Evolutionary conservation across 2,113 vertebrate species (phyloP).

Genomic region (Paralichthys olivaceus): DNA sequence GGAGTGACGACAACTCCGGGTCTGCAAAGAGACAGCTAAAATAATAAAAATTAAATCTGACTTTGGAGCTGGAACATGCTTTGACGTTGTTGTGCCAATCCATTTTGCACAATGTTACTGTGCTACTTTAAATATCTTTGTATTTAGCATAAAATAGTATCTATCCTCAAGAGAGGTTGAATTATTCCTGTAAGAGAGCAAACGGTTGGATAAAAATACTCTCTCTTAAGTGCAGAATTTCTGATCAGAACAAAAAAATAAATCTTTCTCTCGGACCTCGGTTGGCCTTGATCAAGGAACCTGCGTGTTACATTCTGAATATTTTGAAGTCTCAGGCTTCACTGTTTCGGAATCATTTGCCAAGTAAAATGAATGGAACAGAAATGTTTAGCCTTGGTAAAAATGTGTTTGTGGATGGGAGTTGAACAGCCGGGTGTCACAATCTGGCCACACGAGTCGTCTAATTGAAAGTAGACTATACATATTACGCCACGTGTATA

Average conservation of each 20-base stretch:
- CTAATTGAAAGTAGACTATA: slow-evolving; percentile 55
- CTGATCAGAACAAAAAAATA: background rate
- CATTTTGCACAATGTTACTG: background rate
- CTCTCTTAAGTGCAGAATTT: background rate
- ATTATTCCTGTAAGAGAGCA: background rate
- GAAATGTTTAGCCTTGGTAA: background rate
- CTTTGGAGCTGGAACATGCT: background rate
- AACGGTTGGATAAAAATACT: background rate
- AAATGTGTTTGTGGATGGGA: slow-evolving; percentile 1
- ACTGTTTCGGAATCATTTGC: background rate
- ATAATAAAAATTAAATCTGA: background rate
- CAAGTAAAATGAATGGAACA: slow-evolving; percentile 35
- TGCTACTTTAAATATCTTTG: background rate
- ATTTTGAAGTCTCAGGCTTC: background rate
- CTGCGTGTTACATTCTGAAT: background rate
- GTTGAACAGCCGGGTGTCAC: slow-evolving; percentile 1
- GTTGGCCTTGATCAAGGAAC: background rate
- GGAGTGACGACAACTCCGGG: slow-evolving; percentile 23
- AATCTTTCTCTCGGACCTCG: background rate
- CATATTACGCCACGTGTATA: slow-evolving; percentile 34
- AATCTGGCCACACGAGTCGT: background rate
- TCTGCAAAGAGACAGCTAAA: background rate
- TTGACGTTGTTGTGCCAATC: background rate
- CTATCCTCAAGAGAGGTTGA: background rate
- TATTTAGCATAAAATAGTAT: background rate